Base-by-base conservation (phyloP, 2,888 invertebrate genomes). In the Abrostola triplasia region DNA sequence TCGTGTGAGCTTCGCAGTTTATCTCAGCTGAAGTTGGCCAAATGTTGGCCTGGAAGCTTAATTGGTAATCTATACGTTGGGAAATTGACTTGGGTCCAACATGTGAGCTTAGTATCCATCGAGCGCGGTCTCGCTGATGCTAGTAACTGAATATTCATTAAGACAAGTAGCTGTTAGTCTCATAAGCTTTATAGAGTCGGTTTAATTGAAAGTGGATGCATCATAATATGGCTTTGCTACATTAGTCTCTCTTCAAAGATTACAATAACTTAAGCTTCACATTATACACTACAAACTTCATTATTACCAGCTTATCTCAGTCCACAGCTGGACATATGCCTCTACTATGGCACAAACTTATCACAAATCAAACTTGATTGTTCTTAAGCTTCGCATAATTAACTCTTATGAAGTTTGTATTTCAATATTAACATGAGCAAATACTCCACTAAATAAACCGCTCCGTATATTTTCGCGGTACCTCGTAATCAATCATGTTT, bases 401-500 rank as follows among this genome's bases (percentile, higher is more conserved):
- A 6, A 49, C 47, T 42, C 40, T n/a, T 38, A 47, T 50, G 8
- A 41, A 52, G 36, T 38, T 56, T 49, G n/a, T 9, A 13, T 57
- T 44, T 47, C 41, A 36, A 50, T 12, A 50, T 57, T 11, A 56
- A 59, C 42, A 64, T 13, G 38, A 41, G 36, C 36, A 57, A 59
- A 48, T 66, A 66, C 36, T 36, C 8, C 35, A 35, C 13, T 47
- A 40, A 47, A 65, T 59, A 56, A 5, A 44, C 42, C 8, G 13
- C 10, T 53, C 36, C 41, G 36, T 49, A 59, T 59, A 53, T 65
- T 72, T 76, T 35, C 36, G 47, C 42, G 42, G 37, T 49, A 64
- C 35, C 24, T 48, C 36, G 68, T 55, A 72, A 78, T 80, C 81
- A 78, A 79, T 73, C 70, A 79, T 74, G 72, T 77, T 72, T 74